Base-by-base conservation (phyloP, 2,888 invertebrate species). In the Cordylochernes scorpioides region DNA sequence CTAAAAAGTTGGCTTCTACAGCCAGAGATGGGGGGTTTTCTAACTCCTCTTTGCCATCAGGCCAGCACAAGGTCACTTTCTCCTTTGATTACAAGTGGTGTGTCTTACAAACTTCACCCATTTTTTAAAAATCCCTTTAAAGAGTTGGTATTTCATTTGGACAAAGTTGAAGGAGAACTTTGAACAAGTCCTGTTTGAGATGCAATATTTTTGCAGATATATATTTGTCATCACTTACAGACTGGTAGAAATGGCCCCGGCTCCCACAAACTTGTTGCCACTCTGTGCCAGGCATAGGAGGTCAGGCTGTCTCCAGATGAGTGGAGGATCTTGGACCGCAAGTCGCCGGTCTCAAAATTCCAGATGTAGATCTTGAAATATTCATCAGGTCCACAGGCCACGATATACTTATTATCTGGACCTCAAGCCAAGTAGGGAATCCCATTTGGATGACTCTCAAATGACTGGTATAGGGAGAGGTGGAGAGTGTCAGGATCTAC, bases 191-290 rank as follows among this genome's bases (percentile, higher is more conserved):
- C n/a, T n/a, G n/a, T n/a, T n/a, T n/a, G n/a, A n/a, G n/a, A n/a
- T n/a, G n/a, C n/a, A n/a, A n/a, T n/a, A n/a, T n/a, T n/a, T n/a
- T n/a, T n/a, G n/a, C n/a, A n/a, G n/a, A n/a, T n/a, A n/a, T n/a
- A n/a, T n/a, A n/a, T n/a, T n/a, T n/a, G n/a, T n/a, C n/a, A n/a
- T n/a, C n/a, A 35, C 40, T 28, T 34, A 42, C 74, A 60, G 68
- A 75, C 55, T 82, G 73, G 61, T 88, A 91, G 60, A 94, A 94
- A 61, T 91, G 88, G 13, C 94, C 91, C 40, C 86, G 66, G 32
- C 75, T 71, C 43, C 94, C 91, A 39, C 88, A 91, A 42, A 80
- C 73, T 74, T 51, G 71, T 73, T 30, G 75, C 71, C 56, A 73
- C 68, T 40, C 69, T 67, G 58, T 84, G 74, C 77, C 88, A 94